phyloP scores from a whole-genome alignment of 2,888 invertebrate species.

The Flabesymbios commensalis region DNA sequence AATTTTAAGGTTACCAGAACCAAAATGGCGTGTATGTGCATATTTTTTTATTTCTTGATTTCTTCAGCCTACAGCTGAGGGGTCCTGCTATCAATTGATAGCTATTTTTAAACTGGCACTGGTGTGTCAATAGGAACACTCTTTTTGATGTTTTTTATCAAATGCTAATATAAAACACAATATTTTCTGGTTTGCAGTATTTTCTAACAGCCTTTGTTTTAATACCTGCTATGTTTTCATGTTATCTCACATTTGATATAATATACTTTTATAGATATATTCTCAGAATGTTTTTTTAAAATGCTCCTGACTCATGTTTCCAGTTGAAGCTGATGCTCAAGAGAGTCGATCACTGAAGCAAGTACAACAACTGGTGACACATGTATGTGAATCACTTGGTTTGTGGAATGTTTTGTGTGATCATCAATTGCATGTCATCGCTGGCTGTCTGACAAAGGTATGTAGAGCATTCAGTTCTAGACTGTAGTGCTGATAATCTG shows the following conservation, averaged over 20 bases:
- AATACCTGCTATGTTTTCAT: neutral
- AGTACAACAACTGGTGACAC: constrained; percentile 64
- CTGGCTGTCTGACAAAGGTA: constrained; percentile 55
- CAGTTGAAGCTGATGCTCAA: constrained; percentile 58
- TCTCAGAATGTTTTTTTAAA: neutral
- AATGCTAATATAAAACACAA: neutral
- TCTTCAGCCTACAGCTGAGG: too few relatives aligned
- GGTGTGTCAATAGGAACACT: too few relatives aligned
- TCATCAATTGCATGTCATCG: constrained; percentile 81
- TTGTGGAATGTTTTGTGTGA: constrained; percentile 91
- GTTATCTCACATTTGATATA: neutral
- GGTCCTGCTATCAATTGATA: too few relatives aligned
- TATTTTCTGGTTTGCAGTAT: neutral
- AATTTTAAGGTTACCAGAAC: too few relatives aligned
- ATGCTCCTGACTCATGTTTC: neutral
- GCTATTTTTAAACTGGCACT: too few relatives aligned
- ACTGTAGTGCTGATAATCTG: too few relatives aligned
- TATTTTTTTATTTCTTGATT: too few relatives aligned
- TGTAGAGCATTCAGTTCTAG: too few relatives aligned
- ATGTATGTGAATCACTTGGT: constrained; percentile 86
- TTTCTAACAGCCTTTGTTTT: neutral
- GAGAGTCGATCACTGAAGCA: constrained; percentile 61
- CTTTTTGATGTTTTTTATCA: neutral
- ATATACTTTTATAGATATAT: neutral
- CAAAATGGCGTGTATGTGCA: too few relatives aligned